A percentile compares a stretch with the other conserved stretches of the same genome.
phyloP scores from a whole-genome alignment of 2,888 invertebrate genomes.

The Spodoptera littoralis region DNA sequence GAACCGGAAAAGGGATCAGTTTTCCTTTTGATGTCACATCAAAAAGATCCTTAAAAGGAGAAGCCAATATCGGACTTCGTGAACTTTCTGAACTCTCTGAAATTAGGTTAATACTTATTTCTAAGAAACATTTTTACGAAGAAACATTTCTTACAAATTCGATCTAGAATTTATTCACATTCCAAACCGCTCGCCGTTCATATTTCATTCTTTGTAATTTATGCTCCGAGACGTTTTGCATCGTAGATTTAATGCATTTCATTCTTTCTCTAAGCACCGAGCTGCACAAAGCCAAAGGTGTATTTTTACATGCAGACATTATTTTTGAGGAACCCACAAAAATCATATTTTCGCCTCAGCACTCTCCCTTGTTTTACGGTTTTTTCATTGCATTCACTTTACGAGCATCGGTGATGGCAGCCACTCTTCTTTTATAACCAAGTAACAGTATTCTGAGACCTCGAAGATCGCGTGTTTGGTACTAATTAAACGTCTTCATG shows the following conservation, averaged over 20 bases:
- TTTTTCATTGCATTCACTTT: constrained; percentile 85
- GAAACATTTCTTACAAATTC: constrained; percentile 11
- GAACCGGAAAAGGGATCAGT: constrained; percentile 83
- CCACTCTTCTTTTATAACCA: constrained; percentile 75
- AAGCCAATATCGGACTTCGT: constrained; percentile 62
- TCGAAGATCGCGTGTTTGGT: constrained; percentile 81
- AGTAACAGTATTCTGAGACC: constrained; percentile 76
- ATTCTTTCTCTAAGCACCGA: constrained; percentile 33
- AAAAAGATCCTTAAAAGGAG: constrained; percentile 70
- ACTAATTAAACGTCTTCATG: constrained; percentile 84
- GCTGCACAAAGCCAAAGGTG: constrained; percentile 41
- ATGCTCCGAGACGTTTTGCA: constrained; percentile 15
- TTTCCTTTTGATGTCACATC: constrained; percentile 84
- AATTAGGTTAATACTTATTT: constrained; percentile 58
- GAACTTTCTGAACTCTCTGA: constrained; percentile 60
- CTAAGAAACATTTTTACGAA: constrained; percentile 9
- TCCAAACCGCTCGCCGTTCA: constrained; percentile 3
- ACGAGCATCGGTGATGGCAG: constrained; percentile 78
- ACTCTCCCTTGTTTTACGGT: constrained; percentile 80
- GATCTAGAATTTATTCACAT: neutral
- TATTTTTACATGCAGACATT: constrained; percentile 60
- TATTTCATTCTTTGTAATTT: constrained; percentile 6
- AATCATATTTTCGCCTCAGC: constrained; percentile 80
- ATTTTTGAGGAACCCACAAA: constrained; percentile 72
- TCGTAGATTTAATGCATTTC: constrained; percentile 32